Base-by-base conservation (phyloP, 37 sponge, comb jelly and placozoan genomes). In the Eunapius fragilis region DNA sequence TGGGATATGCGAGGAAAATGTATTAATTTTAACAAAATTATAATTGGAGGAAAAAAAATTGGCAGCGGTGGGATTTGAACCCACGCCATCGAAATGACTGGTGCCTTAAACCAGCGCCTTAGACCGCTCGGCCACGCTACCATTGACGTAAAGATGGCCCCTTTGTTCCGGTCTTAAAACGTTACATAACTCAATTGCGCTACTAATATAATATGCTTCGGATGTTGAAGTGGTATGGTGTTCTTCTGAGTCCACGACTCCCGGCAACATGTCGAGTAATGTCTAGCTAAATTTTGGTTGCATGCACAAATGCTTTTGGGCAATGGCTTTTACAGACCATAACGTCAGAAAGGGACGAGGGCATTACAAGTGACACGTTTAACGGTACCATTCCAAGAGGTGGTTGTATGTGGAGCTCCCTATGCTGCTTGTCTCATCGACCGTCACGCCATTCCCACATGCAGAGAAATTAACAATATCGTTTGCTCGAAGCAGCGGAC, bases 91-190 rank as follows among this genome's bases (percentile, higher is more conserved):
- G 93, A 93, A 93, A 86, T 92, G 96, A 95, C 93, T 95, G 93
- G 93, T 93, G 96, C 96, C 96, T 95, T 88, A 95, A 93, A 90
- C 96, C 95, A 95, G 92, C 95, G 95, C 95, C 95, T 95, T 95
- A 93, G 96, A 93, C 96, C 96, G 87, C 96, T 95, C 96, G 93
- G 93, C 96, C 96, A 95, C 87, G 84, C 93, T 95, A 89, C 96
- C 96, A 80, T 0, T 45, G n/a, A 28, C 74, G 11, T 33, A 2
- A n/a, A 12, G 12, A 7, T 14, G 31, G 22, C 17, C 25, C 41
- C 3, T 19, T 41, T 45, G 19, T 14, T 14, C 48, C 47, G 2
- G 35, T 41, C 37, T 80, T 80, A 80, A 49, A 4, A 25, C 10
- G n/a, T 47, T 22, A n/a, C 37, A n/a, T n/a, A n/a, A n/a, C n/a